phyloP scores from a whole-genome alignment of 2,797 vertebrate genomes.

The Myripristis murdjan region DNA sequence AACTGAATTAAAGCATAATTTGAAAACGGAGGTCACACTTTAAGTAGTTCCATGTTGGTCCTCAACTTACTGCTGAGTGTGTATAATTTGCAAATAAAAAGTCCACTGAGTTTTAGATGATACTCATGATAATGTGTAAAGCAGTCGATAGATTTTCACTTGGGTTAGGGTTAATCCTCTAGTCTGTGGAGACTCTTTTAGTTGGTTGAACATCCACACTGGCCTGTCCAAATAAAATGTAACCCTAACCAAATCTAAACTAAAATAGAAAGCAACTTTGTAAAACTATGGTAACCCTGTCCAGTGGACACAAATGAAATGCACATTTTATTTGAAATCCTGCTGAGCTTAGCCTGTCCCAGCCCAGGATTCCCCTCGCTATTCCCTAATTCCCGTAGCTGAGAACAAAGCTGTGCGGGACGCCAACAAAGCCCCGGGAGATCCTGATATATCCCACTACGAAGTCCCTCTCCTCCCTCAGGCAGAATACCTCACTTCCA shows the following conservation, averaged over 20 bases:
- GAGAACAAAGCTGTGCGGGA: conserved; percentile 71
- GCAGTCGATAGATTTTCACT: too few relatives aligned
- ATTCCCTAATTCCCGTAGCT: conserved; percentile 67
- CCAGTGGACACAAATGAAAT: conserved; percentile 54
- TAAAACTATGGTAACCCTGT: conserved; percentile 24
- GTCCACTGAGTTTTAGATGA: too few relatives aligned
- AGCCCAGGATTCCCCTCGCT: conserved; percentile 64
- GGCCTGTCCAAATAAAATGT: too few relatives aligned
- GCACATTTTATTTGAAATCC: conserved; percentile 50
- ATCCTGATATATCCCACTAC: conserved; percentile 70
- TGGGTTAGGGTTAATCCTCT: too few relatives aligned
- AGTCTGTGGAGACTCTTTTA: too few relatives aligned
- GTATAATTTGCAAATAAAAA: too few relatives aligned
- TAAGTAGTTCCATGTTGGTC: too few relatives aligned
- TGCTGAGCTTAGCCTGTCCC: conserved; percentile 41
- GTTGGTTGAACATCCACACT: too few relatives aligned
- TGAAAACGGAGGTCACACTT: too few relatives aligned
- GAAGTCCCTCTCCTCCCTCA: conserved; percentile 55
- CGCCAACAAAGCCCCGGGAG: conserved; percentile 77
- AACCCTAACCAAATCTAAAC: background rate
- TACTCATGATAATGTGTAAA: too few relatives aligned
- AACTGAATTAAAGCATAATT: too few relatives aligned
- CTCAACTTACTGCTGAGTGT: too few relatives aligned
- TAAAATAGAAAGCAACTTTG: conserved; percentile 36
- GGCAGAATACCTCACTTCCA: conserved; percentile 65